Evolutionary conservation across 2,113 vertebrate species (phyloP).

Genomic region (Phaetusa simplex): DNA sequence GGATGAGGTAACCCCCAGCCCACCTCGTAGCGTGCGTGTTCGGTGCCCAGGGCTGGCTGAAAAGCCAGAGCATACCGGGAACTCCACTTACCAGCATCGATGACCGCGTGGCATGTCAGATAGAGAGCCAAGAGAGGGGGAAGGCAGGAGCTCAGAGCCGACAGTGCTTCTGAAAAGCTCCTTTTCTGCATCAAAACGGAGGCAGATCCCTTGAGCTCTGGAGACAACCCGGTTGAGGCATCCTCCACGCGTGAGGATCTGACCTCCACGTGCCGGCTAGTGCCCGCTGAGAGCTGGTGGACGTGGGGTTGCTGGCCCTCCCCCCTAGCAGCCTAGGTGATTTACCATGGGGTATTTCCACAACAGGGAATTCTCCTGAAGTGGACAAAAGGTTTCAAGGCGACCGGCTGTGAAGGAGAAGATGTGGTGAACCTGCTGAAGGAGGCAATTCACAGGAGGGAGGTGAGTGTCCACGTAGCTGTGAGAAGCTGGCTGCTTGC

Average conservation of each 20-base stretch:
- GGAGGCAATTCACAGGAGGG: constrained; percentile 87
- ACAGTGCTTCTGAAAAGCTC: not conserved
- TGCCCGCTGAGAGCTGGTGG: not conserved
- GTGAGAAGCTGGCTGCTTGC: not conserved
- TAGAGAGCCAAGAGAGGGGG: not conserved
- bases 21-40: accelerated
- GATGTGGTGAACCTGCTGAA: constrained; percentile 89
- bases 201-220: not conserved
- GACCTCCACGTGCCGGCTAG: not conserved
- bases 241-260: not conserved
- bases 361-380: constrained; percentile 89
- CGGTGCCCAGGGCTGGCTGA: not conserved
- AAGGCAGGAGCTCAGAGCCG: not conserved
- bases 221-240: not conserved
- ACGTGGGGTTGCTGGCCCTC: not conserved
- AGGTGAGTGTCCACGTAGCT: constrained; percentile 63
- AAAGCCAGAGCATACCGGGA: not conserved
- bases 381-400: constrained; percentile 98
- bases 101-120: accelerated
- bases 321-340: not conserved
- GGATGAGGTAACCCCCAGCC: constrained; percentile 80
- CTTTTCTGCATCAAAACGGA: not conserved
- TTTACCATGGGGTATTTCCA: not conserved
- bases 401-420: constrained; percentile 88
- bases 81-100: accelerated